phyloP scores from a whole-genome alignment of 2,888 invertebrate species.

The Eupithecia subfuscata region DNA sequence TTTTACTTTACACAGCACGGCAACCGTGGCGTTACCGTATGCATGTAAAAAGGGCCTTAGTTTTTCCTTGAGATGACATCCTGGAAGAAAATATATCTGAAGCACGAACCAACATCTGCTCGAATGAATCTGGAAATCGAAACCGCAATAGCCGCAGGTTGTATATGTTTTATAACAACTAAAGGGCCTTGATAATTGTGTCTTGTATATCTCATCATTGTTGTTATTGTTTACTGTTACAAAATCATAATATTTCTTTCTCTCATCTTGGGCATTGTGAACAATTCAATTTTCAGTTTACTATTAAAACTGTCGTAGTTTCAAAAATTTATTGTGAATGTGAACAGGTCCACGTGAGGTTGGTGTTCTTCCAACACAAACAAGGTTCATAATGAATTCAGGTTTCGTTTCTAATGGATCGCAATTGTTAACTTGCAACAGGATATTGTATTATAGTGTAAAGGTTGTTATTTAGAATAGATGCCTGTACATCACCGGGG shows the following conservation, averaged over 20 bases:
- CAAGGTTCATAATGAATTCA: not conserved
- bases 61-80: not conserved
- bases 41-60: too few relatives aligned
- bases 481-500: conserved; percentile 1
- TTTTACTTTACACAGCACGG: too few relatives aligned
- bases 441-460: not conserved
- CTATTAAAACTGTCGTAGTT: too few relatives aligned
- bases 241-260: not conserved
- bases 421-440: not conserved
- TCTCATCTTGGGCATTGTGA: too few relatives aligned
- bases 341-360: not conserved
- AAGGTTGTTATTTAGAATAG: not conserved
- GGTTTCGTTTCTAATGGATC: not conserved
- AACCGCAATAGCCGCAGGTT: not conserved
- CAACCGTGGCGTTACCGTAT: too few relatives aligned
- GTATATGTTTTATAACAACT: not conserved
- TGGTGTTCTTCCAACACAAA: not conserved
- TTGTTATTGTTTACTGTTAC: not conserved
- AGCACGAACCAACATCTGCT: not conserved
- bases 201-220: not conserved
- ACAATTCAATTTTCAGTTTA: too few relatives aligned
- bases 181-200: not conserved
- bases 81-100: not conserved
- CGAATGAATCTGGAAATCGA: not conserved
- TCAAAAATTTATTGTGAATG: too few relatives aligned